Percentiles rank a stretch among this genome's conserved stretches.
Evolutionary conservation across 2,888 invertebrate species (phyloP).

Genomic region (Drosophila mimetica): DNA sequence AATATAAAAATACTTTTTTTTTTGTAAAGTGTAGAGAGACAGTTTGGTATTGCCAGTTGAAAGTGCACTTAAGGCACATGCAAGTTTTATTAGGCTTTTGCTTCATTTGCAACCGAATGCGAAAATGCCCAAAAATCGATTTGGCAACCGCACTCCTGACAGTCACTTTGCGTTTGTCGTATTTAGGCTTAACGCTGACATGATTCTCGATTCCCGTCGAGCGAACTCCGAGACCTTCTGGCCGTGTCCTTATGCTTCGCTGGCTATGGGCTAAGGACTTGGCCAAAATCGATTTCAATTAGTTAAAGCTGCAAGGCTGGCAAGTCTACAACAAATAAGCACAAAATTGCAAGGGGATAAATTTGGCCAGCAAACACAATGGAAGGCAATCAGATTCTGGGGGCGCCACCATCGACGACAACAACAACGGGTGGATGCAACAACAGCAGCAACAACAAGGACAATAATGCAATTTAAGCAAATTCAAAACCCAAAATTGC

Average conservation of each 20-base stretch:
- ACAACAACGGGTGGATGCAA: conserved; percentile 11
- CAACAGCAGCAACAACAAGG: conserved; percentile 42
- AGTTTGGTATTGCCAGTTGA: conserved; percentile 15
- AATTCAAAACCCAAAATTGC: conserved; percentile 70
- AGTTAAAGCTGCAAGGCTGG: conserved; percentile 61
- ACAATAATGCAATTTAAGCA: conserved; percentile 72
- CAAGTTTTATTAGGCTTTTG: conserved; percentile 46
- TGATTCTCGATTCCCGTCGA: conserved; percentile 50
- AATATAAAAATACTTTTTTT: neutral
- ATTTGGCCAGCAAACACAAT: conserved; percentile 47
- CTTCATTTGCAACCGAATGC: conserved; percentile 29
- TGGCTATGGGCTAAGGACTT: conserved; percentile 22
- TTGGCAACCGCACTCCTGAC: conserved; percentile 47
- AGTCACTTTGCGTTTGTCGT: conserved; percentile 34
- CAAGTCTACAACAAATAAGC: conserved; percentile 60
- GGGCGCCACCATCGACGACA: conserved; percentile 15
- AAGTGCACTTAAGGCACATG: conserved; percentile 53
- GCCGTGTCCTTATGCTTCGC: conserved; percentile 18
- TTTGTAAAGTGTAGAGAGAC: neutral
- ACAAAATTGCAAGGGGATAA: conserved; percentile 53
- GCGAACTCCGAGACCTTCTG: conserved; percentile 8
- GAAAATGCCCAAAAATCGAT: conserved; percentile 57
- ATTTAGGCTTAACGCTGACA: conserved; percentile 57
- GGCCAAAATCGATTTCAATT: conserved; percentile 72
- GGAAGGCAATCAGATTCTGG: conserved; percentile 42